Evolutionary conservation across 2,888 invertebrate genomes (phyloP).

Genomic region (Ypsolopha scabrella): DNA sequence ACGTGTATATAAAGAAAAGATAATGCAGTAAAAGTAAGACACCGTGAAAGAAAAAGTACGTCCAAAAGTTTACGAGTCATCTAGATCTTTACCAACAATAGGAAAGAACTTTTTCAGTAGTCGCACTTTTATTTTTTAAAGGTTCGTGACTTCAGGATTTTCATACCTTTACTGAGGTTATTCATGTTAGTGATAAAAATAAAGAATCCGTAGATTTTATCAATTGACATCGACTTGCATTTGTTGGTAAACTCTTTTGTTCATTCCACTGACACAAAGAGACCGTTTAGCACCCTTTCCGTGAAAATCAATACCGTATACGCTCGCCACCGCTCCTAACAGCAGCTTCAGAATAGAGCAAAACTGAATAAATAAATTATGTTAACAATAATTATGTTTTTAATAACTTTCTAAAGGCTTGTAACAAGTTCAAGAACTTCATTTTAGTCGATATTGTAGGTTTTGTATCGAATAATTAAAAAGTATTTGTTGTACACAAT

Average conservation of each 20-base stretch:
- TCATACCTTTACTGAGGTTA: too few relatives aligned
- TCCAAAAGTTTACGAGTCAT: not conserved
- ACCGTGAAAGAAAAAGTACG: not conserved
- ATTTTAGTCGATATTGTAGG: not conserved
- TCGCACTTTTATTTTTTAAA: too few relatives aligned
- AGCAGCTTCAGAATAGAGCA: not conserved
- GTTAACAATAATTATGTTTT: constrained; percentile 1
- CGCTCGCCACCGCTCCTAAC: not conserved
- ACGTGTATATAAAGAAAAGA: not conserved
- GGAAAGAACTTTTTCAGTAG: too few relatives aligned
- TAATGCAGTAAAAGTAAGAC: not conserved
- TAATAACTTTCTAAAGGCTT: not conserved
- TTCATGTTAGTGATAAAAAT: too few relatives aligned
- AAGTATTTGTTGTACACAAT: not conserved
- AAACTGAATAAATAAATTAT: not conserved
- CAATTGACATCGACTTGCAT: too few relatives aligned
- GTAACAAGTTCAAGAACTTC: not conserved
- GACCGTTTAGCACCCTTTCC: not conserved
- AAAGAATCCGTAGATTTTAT: too few relatives aligned
- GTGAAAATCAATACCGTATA: constrained; percentile 1
- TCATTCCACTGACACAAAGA: not conserved
- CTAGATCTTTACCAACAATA: not conserved
- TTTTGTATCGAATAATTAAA: not conserved
- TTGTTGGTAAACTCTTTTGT: not conserved
- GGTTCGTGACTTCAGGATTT: too few relatives aligned